Evolutionary conservation across 2,888 invertebrate genomes (phyloP).

Genomic region (Bruchidius siliquastri): DNA sequence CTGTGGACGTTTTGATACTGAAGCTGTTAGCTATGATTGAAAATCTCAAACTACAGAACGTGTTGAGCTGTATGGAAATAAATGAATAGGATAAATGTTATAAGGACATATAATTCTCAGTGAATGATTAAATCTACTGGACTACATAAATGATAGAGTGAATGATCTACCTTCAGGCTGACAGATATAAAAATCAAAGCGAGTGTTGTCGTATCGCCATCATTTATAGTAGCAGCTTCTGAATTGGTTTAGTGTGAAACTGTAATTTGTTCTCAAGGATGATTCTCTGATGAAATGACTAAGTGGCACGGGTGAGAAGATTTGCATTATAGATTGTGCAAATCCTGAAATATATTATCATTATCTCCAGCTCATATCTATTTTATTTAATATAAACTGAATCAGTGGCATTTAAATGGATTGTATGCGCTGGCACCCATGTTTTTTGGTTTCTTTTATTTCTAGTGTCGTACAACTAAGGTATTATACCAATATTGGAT

Average conservation of each 20-base stretch:
- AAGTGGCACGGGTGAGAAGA: neutral
- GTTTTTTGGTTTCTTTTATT: too few species aligned
- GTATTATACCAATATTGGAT: too few species aligned
- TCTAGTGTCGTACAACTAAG: too few species aligned
- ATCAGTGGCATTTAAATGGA: neutral
- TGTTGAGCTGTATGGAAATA: too few species aligned
- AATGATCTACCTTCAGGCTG: neutral
- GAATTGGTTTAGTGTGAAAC: neutral
- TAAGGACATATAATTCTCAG: too few species aligned
- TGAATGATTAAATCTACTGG: neutral
- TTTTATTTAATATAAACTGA: neutral
- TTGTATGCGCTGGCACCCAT: too few species aligned
- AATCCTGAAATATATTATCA: neutral
- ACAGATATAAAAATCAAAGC: neutral
- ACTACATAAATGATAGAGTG: neutral
- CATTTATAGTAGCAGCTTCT: neutral
- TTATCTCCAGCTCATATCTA: neutral
- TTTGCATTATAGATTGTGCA: neutral
- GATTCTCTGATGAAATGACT: neutral
- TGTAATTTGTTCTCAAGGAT: neutral
- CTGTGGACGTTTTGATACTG: too few species aligned
- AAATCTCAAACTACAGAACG: too few species aligned
- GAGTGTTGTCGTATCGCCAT: neutral
- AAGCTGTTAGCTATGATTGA: too few species aligned
- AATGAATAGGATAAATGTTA: too few species aligned